Evolutionary conservation across 1,140 invertebrate genomes (phyloP).

Genomic region (Drosophila dunni): DNA sequence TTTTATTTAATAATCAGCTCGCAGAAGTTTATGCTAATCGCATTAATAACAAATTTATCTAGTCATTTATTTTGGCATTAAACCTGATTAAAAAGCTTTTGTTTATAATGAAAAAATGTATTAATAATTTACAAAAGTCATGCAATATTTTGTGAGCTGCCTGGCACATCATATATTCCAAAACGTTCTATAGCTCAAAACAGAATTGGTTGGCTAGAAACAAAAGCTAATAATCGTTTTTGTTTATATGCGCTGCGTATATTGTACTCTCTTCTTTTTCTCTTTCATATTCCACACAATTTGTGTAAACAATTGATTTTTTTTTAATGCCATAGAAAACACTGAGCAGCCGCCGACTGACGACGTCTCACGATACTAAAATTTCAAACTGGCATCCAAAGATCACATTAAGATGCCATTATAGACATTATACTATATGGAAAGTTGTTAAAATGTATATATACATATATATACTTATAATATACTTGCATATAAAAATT

Average conservation of each 20-base stretch:
- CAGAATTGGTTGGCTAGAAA: slow-evolving; percentile 22
- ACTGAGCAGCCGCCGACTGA: slow-evolving; percentile 50
- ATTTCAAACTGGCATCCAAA: slow-evolving; percentile 39
- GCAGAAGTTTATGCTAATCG: neutral
- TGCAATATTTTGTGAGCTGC: neutral
- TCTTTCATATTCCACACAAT: too few relatives aligned
- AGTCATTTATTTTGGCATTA: slow-evolving; percentile 1
- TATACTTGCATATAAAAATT: neutral
- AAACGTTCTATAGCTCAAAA: slow-evolving; percentile 23
- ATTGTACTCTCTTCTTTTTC: slow-evolving; percentile 20
- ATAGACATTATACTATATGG: slow-evolving; percentile 15
- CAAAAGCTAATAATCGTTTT: slow-evolving; percentile 66
- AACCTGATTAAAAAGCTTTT: slow-evolving; percentile 1
- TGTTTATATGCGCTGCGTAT: slow-evolving; percentile 59
- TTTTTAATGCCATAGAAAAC: slow-evolving; percentile 70
- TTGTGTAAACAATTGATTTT: slow-evolving; percentile 67
- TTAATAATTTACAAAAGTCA: slow-evolving; percentile 22
- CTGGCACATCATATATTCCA: slow-evolving; percentile 17
- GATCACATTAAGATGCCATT: slow-evolving; percentile 65
- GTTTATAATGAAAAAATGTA: slow-evolving; percentile 19
- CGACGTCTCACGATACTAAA: slow-evolving; percentile 48
- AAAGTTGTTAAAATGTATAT: slow-evolving; percentile 13
- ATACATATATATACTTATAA: neutral
- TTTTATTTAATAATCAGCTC: neutral
- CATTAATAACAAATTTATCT: slow-evolving; percentile 5